Evolutionary conservation across 2,888 invertebrate genomes (phyloP), one percentile per base, ranked within the genome.

Genomic region (Tinea semifulvella): DNA sequence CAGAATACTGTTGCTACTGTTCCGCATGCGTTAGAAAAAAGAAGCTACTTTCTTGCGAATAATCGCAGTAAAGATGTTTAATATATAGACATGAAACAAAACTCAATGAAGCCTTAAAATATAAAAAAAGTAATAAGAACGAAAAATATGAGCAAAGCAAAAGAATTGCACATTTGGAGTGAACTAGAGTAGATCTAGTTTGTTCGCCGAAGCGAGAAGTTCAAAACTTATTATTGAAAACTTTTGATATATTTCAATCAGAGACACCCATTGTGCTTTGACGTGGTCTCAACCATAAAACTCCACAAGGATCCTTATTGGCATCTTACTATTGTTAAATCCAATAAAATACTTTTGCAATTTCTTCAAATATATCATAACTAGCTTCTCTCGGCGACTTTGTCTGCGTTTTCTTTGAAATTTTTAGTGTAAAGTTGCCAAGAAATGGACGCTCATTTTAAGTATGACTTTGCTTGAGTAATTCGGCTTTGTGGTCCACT

Each of bases 241-340:
- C 36, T 36, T 36, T 36, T 36, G 16, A 36, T 36, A 36, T 36
- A 36, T 36, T 36, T 36, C 36, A 36, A 36, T 36, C 36, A 36
- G 36, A 36, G 36, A 16, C 17, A 36, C 36, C 17, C 18, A 36
- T 36, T 36, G 36, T 36, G 36, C 36, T 36, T 36, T 36, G 36
- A 36, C 36, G 36, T 36, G 36, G 36, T 36, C 18, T 8, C 18
- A 18, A 36, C 36, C 36, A 36, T 36, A 36, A 35, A 36, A 36
- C 36, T 36, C 18, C 7, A 18, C 10, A 14, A 36, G 18, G 18
- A 36, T 14, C 36, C 36, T 36, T 36, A 31, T 31, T 31, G 31
- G 10, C 31, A 31, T 31, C 31, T n/a, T 14, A 31, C 31, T 31
- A 26, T 2, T 26, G 2, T 31, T 31, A 31, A 31, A 31, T 31